Percentiles rank a stretch among this genome's conserved stretches.
phyloP scores from a whole-genome alignment of 2,113 vertebrate species.

The Helogale parvula region DNA sequence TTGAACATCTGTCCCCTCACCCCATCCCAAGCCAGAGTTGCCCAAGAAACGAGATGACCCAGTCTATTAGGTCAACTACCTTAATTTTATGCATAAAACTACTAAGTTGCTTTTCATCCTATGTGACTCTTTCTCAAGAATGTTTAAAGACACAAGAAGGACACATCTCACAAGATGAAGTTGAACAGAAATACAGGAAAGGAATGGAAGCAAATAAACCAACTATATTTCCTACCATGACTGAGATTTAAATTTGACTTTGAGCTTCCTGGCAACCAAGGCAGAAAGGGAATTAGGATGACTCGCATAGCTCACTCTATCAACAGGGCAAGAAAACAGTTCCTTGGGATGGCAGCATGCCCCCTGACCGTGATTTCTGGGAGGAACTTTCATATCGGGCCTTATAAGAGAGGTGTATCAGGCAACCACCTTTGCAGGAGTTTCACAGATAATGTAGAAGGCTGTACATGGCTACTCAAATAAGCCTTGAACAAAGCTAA shows the following conservation, averaged over 20 bases:
- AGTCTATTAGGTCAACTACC: not conserved
- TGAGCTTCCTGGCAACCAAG: constrained; percentile 15
- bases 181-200: not conserved
- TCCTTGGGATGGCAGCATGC: not conserved
- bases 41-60: not conserved
- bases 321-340: not conserved
- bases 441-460: not conserved
- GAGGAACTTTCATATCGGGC: not conserved
- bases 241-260: constrained; percentile 26
- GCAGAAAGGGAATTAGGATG: not conserved
- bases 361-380: not conserved
- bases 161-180: not conserved
- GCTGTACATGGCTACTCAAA: not conserved
- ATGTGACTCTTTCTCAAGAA: not conserved
- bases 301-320: not conserved
- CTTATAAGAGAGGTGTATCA: not conserved
- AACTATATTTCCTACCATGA: not conserved
- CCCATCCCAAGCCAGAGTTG: not conserved
- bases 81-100: not conserved
- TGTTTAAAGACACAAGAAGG: not conserved
- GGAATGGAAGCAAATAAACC: not conserved
- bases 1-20: not conserved
- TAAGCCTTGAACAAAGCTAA: not conserved
- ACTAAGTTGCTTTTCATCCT: not conserved
- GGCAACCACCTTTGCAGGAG: not conserved